Percentiles rank a stretch among this genome's conserved stretches.
phyloP scores from a whole-genome alignment of 2,113 vertebrate genomes.

The Fulica atra region DNA sequence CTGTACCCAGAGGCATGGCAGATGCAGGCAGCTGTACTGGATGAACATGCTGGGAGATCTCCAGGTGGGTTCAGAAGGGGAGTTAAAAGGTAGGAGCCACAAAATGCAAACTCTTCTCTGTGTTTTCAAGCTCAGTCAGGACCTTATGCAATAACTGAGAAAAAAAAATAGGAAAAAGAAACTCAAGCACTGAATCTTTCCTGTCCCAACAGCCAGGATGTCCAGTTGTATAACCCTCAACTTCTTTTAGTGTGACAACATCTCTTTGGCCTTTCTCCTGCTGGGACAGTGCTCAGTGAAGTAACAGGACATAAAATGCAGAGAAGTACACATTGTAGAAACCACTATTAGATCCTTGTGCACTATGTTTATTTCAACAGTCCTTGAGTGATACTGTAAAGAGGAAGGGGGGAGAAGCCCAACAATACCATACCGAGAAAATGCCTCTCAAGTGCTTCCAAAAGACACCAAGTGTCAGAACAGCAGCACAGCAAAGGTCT shows the following conservation, averaged over 20 bases:
- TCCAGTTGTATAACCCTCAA: neutral
- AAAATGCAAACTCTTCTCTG: neutral
- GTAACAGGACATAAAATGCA: neutral
- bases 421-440: neutral
- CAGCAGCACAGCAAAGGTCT: neutral
- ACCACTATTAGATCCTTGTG: neutral
- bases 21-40: neutral
- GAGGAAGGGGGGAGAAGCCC: neutral
- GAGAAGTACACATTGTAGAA: neutral
- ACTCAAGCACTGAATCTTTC: neutral
- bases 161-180: neutral
- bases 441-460: neutral
- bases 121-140: neutral
- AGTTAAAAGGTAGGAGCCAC: neutral
- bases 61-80: neutral
- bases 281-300: neutral
- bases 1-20: rapidly evolving
- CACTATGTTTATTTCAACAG: neutral
- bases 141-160: neutral
- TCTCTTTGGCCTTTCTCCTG: neutral
- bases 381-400: neutral
- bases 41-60: neutral
- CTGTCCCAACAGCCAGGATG: neutral
- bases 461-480: neutral
- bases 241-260: neutral